A percentile compares a stretch with the other conserved stretches of the same genome.
These are phyloP conservation scores for Tachuris rubrigastra DNA, from an alignment of 2,113 vertebrate genomes.

Conservation along the genomic window DNA sequence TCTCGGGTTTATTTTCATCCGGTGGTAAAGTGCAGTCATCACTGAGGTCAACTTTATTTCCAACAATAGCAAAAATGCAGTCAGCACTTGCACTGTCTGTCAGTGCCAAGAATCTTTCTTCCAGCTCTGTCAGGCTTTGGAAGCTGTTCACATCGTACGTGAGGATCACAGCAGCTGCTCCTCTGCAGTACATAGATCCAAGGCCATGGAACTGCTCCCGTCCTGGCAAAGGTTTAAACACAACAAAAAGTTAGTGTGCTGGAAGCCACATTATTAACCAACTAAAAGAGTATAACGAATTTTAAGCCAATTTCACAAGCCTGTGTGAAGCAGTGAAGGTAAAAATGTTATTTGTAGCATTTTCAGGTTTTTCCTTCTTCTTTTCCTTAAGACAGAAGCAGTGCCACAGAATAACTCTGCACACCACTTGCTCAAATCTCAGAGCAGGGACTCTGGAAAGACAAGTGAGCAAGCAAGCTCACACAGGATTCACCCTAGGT, in stretches of 20 bases:
- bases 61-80: conserved; percentile 93
- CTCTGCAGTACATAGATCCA: conserved; percentile 96
- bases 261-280: neutral
- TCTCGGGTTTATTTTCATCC: neutral
- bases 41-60: conserved; percentile 92
- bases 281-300: neutral
- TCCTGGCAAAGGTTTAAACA: conserved; percentile 74
- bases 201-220: conserved; percentile 96
- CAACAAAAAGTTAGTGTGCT: neutral
- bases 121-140: conserved; percentile 91
- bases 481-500: neutral
- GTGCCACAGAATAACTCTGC: neutral
- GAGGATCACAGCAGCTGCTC: conserved; percentile 89
- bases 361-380: neutral
- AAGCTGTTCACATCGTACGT: conserved; percentile 90
- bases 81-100: conserved; percentile 89
- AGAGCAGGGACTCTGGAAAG: neutral
- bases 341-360: neutral
- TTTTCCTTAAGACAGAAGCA: neutral
- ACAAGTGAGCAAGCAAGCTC: fast-evolving
- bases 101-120: conserved; percentile 92
- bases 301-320: neutral
- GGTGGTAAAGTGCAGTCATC: conserved; percentile 59
- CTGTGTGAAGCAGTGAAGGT: neutral
- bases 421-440: neutral